Base-by-base conservation (phyloP, 1,140 invertebrate genomes). In the Reticulitermes speratus region DNA sequence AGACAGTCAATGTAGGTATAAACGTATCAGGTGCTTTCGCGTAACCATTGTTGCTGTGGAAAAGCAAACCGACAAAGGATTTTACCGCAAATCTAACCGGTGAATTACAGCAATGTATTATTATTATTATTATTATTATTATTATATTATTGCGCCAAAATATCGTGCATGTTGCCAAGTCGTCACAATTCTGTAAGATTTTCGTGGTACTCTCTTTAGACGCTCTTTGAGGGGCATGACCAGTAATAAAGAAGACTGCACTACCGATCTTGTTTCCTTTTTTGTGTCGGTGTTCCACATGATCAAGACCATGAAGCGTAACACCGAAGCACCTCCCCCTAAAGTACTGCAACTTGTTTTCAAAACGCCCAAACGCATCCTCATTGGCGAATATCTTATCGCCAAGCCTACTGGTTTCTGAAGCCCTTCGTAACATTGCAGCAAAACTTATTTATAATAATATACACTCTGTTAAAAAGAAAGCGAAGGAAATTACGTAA, bases 401-500 rank as follows among this genome's bases (percentile, higher is more conserved):
- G 65, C 65, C 65, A 75, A 75, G 65, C 65, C 65, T 75, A 75
- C 65, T 30, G n/a, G 65, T 75, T 75, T 75, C 65, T 14, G 65
- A 25, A 25, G 25, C 65, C n/a, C 65, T 75, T 75, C 14, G 65
- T 75, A 75, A 30, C 65, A 75, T 75, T 30, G 65, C 65, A n/a
- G 25, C 65, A 75, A 75, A 75, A n/a, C 25, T 75, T 75, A 75
- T 75, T 75, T 75, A 75, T 75, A 75, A 75, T 75, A 75, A 75
- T n/a, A 75, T 30, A 16, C 16, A 65, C 59, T 21, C 19, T 12
- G 59, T 65, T 21, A 48, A 12, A 12, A 65, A 75, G n/a, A 75
- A 75, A 30, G 21, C 14, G 7, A 30, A 75, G 14, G n/a, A 75
- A 30, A 75, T 30, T 75, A 30, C 65, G 25, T 75, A 75, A 75